Percentiles rank a stretch among this genome's conserved stretches.
Conservation (phyloP, 2,888 invertebrate genomes). For the Rhorus exstirpatorius region DNA sequence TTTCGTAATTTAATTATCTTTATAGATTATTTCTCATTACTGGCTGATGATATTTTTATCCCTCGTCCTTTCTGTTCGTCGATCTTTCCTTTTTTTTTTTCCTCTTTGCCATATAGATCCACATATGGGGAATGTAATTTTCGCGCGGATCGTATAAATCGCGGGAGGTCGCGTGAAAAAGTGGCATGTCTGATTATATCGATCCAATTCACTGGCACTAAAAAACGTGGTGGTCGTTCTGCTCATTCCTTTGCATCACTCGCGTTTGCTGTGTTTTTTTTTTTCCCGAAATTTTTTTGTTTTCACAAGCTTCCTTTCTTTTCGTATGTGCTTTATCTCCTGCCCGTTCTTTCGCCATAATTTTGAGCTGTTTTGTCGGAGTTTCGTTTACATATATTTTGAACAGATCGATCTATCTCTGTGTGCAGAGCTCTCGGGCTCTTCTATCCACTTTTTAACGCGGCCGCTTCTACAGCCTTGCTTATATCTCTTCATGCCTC, state of each 20-base stretch:
- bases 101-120: constrained; percentile 53
- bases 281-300: neutral
- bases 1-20: constrained; percentile 11
- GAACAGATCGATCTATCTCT: constrained; percentile 11
- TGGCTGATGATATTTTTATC: constrained; percentile 36
- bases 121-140: constrained; percentile 81
- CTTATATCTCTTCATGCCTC: constrained; percentile 63
- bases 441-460: constrained; percentile 63
- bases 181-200: constrained; percentile 79
- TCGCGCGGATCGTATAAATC: constrained; percentile 77
- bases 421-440: constrained; percentile 38
- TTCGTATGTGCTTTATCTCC: constrained; percentile 18
- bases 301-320: neutral
- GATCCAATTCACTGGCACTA: constrained; percentile 79
- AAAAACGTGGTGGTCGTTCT: constrained; percentile 72
- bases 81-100: constrained; percentile 5
- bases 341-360: constrained; percentile 24
- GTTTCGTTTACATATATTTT: constrained; percentile 36
- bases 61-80: constrained; percentile 31
- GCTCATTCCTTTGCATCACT: constrained; percentile 26
- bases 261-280: neutral
- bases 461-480: constrained; percentile 37
- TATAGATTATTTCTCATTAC: constrained; percentile 18
- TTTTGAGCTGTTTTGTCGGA: constrained; percentile 5
- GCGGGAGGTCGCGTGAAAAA: constrained; percentile 60